Evolutionary conservation across 2,113 vertebrate genomes (phyloP), one percentile per base, ranked within the genome.

Genomic region (Egretta garzetta): DNA sequence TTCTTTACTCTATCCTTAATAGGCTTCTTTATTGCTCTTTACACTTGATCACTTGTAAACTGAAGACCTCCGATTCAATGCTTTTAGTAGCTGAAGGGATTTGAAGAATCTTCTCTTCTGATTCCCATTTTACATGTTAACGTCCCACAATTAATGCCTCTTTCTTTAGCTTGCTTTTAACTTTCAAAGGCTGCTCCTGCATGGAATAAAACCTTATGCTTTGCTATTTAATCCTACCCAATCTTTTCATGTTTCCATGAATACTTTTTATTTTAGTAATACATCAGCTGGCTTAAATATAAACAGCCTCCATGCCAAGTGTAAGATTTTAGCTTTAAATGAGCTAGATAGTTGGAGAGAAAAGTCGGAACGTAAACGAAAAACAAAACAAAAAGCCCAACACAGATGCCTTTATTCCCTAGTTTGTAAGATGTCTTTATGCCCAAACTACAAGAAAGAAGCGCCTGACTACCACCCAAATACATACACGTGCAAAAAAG

Each of bases 121-220:
- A 91, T 86, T 74, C 70, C 59, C 26, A 63, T 89, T 86, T 94
- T 91, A 92, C 47, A 71, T 24, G 19, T 67, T 96, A 92, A 70
- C 68, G 80, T 95, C 41, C 28, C 68, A 77, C n/a, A 92, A 90
- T 96, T 95, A 93, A 84, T 88, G 41, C 6, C 41, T 47, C 71
- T 92, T 80, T 77, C 72, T 83, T 92, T 66, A 43, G 27, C 33
- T 71, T 91, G 63, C 80, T 88, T 88, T 93, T 73, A 80, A n/a
- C 24, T 92, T 92, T 88, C 58, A 79, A 53, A 80, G 47, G 37
- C 50, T 92, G 28, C 13, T 86, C 27, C 50, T 27, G 27, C 39
- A 70, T 50, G 45, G 83, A 90, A 70, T 50, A 93, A 96, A 80
- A 12, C 11, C 22, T 49, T 76, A 72, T 13, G 13, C 47, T 85